Conservation (phyloP, 2,113 vertebrate species). For the Paratilapia polleni region DNA sequence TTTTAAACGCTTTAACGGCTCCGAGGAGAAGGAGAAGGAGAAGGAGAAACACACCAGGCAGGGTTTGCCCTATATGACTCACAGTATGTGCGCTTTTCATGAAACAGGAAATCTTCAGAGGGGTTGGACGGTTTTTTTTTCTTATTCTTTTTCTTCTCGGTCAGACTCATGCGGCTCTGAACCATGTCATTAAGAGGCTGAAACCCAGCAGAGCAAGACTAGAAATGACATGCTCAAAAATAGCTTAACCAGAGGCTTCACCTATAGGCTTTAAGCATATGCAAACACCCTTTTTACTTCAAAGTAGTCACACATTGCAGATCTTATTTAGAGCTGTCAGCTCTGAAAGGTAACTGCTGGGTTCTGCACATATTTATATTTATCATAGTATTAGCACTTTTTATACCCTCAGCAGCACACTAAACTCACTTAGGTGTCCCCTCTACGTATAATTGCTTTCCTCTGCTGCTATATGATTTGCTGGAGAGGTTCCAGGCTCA, state of each 20-base stretch:
- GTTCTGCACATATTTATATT: neutral
- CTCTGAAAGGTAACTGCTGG: neutral
- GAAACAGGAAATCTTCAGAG: conserved; percentile 78
- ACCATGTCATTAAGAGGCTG: conserved; percentile 71
- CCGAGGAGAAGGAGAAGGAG: neutral
- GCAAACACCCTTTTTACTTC: conserved; percentile 38
- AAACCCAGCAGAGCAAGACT: conserved; percentile 46
- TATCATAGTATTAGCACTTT: neutral
- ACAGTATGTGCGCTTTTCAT: conserved; percentile 55
- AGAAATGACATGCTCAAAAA: conserved; percentile 66
- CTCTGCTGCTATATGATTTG: neutral
- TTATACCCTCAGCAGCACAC: neutral
- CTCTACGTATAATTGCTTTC: conserved; percentile 1
- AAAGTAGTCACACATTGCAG: neutral
- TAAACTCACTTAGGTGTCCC: conserved; percentile 1
- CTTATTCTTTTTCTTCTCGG: conserved; percentile 31
- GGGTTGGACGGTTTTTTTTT: conserved; percentile 65
- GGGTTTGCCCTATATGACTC: conserved; percentile 67
- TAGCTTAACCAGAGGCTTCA: conserved; percentile 30
- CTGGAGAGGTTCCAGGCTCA: conserved; percentile 28
- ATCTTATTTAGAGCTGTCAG: conserved; percentile 8
- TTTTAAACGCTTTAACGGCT: conserved; percentile 20
- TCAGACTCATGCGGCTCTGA: conserved; percentile 44
- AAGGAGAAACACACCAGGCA: conserved; percentile 39
- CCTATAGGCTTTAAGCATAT: neutral